Evolutionary conservation across 2,113 vertebrate genomes (phyloP).

Genomic region (Talpa occidentalis): DNA sequence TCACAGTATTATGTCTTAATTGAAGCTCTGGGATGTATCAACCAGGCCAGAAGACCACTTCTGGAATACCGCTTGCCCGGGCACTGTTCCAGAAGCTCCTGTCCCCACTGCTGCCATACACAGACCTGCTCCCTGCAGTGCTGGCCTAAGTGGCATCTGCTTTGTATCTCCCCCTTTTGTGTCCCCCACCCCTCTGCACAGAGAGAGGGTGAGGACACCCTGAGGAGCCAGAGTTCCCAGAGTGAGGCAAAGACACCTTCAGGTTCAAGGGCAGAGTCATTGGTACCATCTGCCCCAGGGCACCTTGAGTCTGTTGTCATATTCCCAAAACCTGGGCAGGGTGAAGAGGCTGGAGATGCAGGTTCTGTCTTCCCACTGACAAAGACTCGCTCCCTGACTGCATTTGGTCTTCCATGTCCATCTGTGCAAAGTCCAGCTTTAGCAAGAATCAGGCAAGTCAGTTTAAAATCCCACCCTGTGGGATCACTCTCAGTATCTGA

Average conservation of each 20-base stretch:
- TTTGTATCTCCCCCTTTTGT: not conserved
- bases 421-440: not conserved
- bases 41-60: constrained; percentile 44
- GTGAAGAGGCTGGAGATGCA: not conserved
- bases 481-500: not conserved
- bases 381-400: not conserved
- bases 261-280: not conserved
- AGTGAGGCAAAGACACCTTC: not conserved
- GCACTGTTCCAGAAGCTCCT: not conserved
- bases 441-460: not conserved
- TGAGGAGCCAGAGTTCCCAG: not conserved
- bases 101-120: not conserved
- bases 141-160: not conserved
- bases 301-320: not conserved
- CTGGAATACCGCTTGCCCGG: constrained; percentile 28
- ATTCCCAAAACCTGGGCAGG: not conserved
- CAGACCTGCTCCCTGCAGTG: not conserved
- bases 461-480: not conserved
- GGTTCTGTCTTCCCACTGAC: not conserved
- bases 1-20: constrained; percentile 60
- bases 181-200: not conserved
- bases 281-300: not conserved
- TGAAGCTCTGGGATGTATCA: constrained; percentile 68
- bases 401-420: not conserved
- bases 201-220: not conserved